Conservation (phyloP, 2,113 vertebrate species). For the Coracopsis vasa region DNA sequence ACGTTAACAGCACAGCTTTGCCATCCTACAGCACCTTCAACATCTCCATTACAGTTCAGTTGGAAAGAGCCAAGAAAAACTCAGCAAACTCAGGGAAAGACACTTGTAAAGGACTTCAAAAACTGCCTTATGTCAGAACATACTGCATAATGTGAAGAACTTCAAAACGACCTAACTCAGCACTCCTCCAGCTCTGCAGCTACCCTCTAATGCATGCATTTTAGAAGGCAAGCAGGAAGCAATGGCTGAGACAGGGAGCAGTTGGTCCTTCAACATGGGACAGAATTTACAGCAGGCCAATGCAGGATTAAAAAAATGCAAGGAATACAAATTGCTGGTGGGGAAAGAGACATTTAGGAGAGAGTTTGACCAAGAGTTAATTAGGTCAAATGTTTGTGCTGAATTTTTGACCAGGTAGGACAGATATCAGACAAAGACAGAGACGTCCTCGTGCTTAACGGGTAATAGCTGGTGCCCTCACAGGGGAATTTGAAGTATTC, state of each 20-base stretch:
- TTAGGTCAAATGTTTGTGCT: neutral
- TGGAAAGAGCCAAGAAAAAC: neutral
- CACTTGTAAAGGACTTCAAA: neutral
- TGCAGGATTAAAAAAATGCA: neutral
- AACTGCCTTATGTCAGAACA: neutral
- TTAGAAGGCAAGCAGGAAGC: neutral
- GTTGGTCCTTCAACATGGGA: neutral
- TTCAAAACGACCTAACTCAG: neutral
- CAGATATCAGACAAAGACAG: neutral
- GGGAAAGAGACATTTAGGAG: neutral
- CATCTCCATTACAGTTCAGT: neutral
- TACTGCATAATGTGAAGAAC: neutral
- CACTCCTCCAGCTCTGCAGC: neutral
- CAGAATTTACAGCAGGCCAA: neutral
- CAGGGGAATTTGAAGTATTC: neutral
- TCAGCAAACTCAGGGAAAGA: neutral
- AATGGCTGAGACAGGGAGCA: neutral
- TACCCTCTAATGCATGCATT: neutral
- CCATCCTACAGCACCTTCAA: neutral
- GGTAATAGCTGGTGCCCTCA: neutral
- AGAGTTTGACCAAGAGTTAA: neutral
- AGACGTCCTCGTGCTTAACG: neutral
- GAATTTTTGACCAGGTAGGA: neutral
- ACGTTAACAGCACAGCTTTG: fast-evolving
- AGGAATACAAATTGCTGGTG: neutral